Conservation (phyloP, 2,113 vertebrate genomes). For the Speoplatyrhinus poulsoni region DNA sequence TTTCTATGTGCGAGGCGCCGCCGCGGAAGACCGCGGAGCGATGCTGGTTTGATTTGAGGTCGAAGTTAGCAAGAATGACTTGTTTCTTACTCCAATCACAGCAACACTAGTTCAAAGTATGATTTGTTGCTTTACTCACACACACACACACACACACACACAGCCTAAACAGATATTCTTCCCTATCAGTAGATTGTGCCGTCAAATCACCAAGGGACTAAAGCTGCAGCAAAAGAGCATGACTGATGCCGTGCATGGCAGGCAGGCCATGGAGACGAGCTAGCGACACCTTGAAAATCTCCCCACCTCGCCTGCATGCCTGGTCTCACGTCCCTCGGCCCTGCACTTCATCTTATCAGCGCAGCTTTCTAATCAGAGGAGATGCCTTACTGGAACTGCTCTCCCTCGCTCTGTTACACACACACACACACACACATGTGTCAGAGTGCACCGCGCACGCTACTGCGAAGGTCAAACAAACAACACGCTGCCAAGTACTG, state of each 20-base stretch:
- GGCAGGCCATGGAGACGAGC: conserved; percentile 65
- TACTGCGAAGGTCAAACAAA: too few species aligned
- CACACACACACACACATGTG: conserved; percentile 25
- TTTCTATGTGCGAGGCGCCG: too few species aligned
- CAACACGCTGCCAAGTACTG: too few species aligned
- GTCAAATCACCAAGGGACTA: conserved; percentile 72
- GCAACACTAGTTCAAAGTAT: conserved; percentile 40
- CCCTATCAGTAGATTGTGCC: conserved; percentile 62
- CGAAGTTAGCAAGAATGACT: too few species aligned
- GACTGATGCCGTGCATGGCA: conserved; percentile 77
- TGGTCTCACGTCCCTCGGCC: background rate
- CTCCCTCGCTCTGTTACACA: conserved; percentile 4
- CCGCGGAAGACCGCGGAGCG: too few species aligned
- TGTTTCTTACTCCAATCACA: conserved; percentile 30
- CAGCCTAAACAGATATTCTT: conserved; percentile 42
- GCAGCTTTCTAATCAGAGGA: conserved; percentile 54
- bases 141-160: background rate
- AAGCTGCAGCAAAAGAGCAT: conserved; percentile 75
- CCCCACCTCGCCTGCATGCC: background rate
- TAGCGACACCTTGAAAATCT: conserved; percentile 57
- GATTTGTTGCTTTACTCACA: conserved; percentile 15
- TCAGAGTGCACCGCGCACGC: conserved; percentile 15
- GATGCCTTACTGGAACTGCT: conserved; percentile 40
- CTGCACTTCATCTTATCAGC: conserved; percentile 45
- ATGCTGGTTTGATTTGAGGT: too few species aligned